phyloP scores from a whole-genome alignment of 2,113 vertebrate genomes.

The Larimichthys crocea region DNA sequence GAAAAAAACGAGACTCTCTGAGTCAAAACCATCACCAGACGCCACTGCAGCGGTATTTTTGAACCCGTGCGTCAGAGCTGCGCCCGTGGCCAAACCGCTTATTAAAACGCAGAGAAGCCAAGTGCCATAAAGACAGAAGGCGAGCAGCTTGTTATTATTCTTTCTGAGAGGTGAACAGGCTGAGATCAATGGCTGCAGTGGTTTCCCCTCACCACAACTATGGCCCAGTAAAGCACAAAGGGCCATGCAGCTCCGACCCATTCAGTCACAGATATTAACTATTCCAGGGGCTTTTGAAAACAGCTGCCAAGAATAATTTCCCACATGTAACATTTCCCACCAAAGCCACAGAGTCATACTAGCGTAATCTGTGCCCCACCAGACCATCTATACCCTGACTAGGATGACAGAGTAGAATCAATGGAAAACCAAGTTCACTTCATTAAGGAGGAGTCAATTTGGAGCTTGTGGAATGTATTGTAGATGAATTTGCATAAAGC shows the following conservation, averaged over 20 bases:
- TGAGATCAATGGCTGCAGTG: conserved; percentile 83
- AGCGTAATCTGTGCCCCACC: conserved; percentile 50
- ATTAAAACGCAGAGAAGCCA: conserved; percentile 82
- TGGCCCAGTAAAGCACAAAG: conserved; percentile 77
- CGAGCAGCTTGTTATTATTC: conserved; percentile 86
- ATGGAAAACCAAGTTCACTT: conserved; percentile 46
- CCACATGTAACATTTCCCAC: conserved; percentile 84
- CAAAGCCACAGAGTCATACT: conserved; percentile 76
- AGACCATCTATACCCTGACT: conserved; percentile 28
- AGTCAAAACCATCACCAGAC: conserved; percentile 81
- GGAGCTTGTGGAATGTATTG: conserved; percentile 7
- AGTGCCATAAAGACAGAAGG: conserved; percentile 84
- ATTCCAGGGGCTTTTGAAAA: conserved; percentile 78
- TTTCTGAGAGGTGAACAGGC: conserved; percentile 83
- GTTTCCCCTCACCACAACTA: conserved; percentile 80
- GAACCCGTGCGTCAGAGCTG: conserved; percentile 77
- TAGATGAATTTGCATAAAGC: not conserved
- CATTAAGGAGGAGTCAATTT: conserved; percentile 15
- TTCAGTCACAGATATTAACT: conserved; percentile 80
- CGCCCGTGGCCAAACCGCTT: conserved; percentile 80
- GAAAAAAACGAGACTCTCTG: not conserved
- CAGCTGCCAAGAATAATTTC: conserved; percentile 87
- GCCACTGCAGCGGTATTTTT: conserved; percentile 78
- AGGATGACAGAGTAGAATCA: conserved; percentile 54
- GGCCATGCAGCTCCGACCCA: conserved; percentile 63